These are phyloP conservation scores for Oreocharis arfaki DNA, from an alignment of 2,113 vertebrate genomes.

Conservation along the genomic window DNA sequence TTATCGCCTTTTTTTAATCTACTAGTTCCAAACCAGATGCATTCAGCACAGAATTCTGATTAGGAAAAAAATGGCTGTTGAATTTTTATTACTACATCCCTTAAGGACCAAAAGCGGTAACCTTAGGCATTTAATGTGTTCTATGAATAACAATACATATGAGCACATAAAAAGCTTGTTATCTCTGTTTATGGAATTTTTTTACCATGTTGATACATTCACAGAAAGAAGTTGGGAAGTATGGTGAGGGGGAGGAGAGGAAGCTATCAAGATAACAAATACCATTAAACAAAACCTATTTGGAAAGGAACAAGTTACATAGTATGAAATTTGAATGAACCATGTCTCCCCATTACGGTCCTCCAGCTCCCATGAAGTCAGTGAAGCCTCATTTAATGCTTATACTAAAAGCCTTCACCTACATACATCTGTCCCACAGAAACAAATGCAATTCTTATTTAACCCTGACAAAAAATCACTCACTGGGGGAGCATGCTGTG, in stretches of 20 bases:
- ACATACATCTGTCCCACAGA: neutral
- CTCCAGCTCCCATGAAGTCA: neutral
- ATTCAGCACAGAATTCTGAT: conserved; percentile 35
- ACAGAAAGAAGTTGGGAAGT: neutral
- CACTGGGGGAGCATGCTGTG: accelerated
- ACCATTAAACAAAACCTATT: conserved; percentile 4
- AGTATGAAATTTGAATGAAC: neutral
- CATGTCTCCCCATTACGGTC: neutral
- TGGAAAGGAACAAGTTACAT: neutral
- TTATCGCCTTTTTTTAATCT: conserved; percentile 29
- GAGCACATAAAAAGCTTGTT: conserved; percentile 41
- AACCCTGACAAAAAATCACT: neutral
- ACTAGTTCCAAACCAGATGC: conserved; percentile 1
- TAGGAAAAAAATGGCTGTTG: conserved; percentile 11
- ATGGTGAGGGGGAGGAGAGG: neutral
- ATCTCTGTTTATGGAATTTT: conserved; percentile 26
- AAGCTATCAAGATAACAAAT: conserved; percentile 19
- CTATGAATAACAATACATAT: conserved; percentile 34
- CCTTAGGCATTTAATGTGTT: conserved; percentile 29
- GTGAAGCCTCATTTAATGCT: neutral
- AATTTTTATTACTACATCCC: conserved; percentile 45
- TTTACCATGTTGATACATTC: neutral
- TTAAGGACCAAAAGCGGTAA: neutral
- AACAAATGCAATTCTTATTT: neutral
- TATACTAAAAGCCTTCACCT: neutral